Evolutionary conservation across 2,113 vertebrate genomes (phyloP).

Genomic region (Coturnix japonica): DNA sequence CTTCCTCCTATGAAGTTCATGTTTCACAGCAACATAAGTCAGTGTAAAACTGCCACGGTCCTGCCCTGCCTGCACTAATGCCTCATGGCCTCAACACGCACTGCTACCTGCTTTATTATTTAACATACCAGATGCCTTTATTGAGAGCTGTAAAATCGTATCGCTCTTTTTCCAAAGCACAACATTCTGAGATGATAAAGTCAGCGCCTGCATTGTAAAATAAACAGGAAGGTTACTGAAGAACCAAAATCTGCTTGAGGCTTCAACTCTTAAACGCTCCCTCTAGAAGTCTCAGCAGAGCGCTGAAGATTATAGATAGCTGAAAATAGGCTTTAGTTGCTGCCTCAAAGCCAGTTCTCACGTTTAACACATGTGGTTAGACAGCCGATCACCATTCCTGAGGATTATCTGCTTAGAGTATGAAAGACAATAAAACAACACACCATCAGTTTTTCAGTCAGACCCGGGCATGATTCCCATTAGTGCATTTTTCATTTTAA

Average conservation of each 20-base stretch:
- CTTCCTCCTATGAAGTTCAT: not conserved
- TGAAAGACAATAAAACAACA: slow-evolving; percentile 53
- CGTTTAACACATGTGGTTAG: slow-evolving; percentile 23
- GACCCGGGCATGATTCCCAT: slow-evolving; percentile 40
- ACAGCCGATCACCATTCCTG: slow-evolving; percentile 37
- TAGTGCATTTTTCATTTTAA: slow-evolving; percentile 25
- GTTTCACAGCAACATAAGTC: not conserved
- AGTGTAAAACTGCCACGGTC: not conserved
- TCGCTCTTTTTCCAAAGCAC: not conserved
- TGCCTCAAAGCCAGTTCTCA: slow-evolving; percentile 44
- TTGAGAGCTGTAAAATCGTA: not conserved
- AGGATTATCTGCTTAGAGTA: slow-evolving; percentile 48
- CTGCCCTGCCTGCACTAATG: not conserved
- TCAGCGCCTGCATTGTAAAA: not conserved
- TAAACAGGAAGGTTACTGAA: not conserved
- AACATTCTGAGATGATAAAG: not conserved
- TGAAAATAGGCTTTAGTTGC: slow-evolving; percentile 1
- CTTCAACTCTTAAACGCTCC: not conserved
- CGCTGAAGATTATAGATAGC: not conserved
- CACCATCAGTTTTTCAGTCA: not conserved
- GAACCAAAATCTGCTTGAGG: not conserved
- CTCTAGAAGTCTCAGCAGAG: not conserved
- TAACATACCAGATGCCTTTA: not conserved
- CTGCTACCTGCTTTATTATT: not conserved
- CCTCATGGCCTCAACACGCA: not conserved